A percentile compares a stretch with the other conserved stretches of the same genome.
Conservation (phyloP, 1,140 invertebrate genomes). For the Coenobita brevimanus region DNA sequence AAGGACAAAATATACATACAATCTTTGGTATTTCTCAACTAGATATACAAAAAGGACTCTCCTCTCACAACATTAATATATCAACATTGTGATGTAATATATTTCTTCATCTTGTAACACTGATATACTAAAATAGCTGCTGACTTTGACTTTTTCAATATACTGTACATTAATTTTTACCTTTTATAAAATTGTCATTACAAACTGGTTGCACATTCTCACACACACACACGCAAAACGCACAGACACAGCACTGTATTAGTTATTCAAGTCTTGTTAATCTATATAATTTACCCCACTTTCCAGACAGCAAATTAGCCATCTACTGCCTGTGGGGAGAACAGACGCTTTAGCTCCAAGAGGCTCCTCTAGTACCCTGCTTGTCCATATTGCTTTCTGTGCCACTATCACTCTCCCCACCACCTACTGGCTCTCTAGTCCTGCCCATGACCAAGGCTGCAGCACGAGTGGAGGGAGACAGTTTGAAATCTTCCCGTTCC, state of each 20-base stretch:
- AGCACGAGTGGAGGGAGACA: conserved; percentile 5
- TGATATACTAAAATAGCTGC: conserved; percentile 62
- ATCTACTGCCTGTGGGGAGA: conserved; percentile 30
- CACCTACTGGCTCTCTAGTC: neutral
- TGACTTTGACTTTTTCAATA: conserved; percentile 57
- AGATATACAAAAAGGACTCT: conserved; percentile 66
- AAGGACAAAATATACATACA: conserved; percentile 67
- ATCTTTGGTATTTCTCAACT: conserved; percentile 67
- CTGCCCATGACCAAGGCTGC: no score
- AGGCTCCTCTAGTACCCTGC: conserved; percentile 60
- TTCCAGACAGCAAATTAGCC: neutral
- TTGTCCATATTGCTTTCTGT: conserved; percentile 59
- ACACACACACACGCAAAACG: conserved; percentile 25
- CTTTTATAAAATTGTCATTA: conserved; percentile 54
- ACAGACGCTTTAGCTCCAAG: conserved; percentile 15
- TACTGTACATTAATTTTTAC: conserved; percentile 53
- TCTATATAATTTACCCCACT: no score
- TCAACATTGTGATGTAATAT: conserved; percentile 64
- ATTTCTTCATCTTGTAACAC: conserved; percentile 60
- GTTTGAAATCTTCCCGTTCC: neutral
- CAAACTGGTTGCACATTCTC: conserved; percentile 33
- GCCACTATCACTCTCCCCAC: neutral
- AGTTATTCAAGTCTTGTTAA: no score
- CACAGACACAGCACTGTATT: neutral
- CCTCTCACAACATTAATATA: conserved; percentile 65